Evolutionary conservation across 2,888 invertebrate genomes (phyloP).

Genomic region (Dasysyrphus tricinctus): DNA sequence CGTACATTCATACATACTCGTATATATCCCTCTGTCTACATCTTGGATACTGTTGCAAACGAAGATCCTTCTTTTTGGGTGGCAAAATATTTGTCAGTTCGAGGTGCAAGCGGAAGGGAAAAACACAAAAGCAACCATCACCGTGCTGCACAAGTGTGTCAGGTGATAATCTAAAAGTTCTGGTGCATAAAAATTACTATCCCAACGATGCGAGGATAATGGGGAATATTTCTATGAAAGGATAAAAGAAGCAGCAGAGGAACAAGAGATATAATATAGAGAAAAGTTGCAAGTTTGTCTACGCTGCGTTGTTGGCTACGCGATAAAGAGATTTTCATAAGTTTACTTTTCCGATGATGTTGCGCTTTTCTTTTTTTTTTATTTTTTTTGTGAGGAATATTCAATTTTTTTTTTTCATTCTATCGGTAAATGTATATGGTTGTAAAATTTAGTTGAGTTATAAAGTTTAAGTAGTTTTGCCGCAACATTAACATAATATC

Average conservation of each 20-base stretch:
- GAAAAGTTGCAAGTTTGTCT: conserved; percentile 21
- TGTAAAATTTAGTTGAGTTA: conserved; percentile 43
- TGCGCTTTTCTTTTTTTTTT: conserved; percentile 10
- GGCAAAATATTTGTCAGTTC: conserved; percentile 52
- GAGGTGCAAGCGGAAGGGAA: conserved; percentile 38
- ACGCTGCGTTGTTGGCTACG: conserved; percentile 11
- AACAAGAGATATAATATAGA: neutral
- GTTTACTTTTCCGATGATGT: conserved; percentile 42
- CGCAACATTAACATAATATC: conserved; percentile 33
- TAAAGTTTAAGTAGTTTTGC: conserved; percentile 44
- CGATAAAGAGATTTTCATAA: conserved; percentile 26
- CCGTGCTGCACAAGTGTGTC: conserved; percentile 66
- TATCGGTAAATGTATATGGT: conserved; percentile 18
- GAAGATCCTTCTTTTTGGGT: conserved; percentile 15
- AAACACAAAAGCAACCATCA: conserved; percentile 33
- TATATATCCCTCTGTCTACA: neutral
- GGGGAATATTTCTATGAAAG: conserved; percentile 25
- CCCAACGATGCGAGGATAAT: conserved; percentile 57
- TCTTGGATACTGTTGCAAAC: neutral
- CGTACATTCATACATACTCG: too few relatives aligned
- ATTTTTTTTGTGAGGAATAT: neutral
- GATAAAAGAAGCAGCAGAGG: neutral
- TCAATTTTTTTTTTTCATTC: conserved; percentile 9
- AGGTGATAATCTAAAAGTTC: conserved; percentile 70
- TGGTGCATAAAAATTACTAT: conserved; percentile 68